Percentiles rank a stretch among this genome's conserved stretches.
Evolutionary conservation across 92 coral and sea anemone species (phyloP).

Genomic region (Montipora capitata): DNA sequence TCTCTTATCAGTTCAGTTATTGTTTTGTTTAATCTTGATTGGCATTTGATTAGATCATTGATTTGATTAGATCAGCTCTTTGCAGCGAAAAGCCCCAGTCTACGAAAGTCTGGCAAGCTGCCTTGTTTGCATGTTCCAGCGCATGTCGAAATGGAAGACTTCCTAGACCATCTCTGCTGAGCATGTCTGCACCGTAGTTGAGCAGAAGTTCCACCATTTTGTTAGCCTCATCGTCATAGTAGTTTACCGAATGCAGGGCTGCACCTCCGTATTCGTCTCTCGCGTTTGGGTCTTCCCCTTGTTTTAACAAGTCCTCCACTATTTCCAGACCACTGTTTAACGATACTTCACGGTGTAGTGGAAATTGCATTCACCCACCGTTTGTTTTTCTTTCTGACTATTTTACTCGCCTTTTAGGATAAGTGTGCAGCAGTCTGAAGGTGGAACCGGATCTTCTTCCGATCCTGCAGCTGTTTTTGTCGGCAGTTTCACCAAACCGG

Average conservation of each 20-base stretch:
- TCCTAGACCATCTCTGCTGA: constrained; percentile 10
- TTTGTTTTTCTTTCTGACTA: too few relatives aligned
- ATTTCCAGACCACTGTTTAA: too few relatives aligned
- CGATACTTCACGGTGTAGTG: too few relatives aligned
- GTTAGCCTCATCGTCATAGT: constrained; percentile 24
- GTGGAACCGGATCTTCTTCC: too few relatives aligned
- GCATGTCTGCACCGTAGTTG: constrained; percentile 18
- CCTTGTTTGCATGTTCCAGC: constrained; percentile 19
- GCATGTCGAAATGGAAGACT: constrained; percentile 45
- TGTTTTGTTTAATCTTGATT: too few relatives aligned
- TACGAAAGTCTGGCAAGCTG: constrained; percentile 40
- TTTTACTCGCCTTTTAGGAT: too few relatives aligned
- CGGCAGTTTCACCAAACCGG: too few relatives aligned
- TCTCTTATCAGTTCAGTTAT: too few relatives aligned
- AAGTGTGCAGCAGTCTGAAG: too few relatives aligned
- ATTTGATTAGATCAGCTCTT: constrained; percentile 1
- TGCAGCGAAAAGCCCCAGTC: constrained; percentile 45
- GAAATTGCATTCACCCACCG: too few relatives aligned
- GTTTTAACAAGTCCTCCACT: constrained; percentile 32
- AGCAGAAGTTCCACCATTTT: constrained; percentile 48
- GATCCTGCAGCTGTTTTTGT: too few relatives aligned
- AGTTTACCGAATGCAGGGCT: constrained; percentile 6
- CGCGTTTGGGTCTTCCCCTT: constrained; percentile 36
- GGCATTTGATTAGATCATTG: too few relatives aligned
- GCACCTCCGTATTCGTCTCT: constrained; percentile 23